These are phyloP conservation scores for Oreochromis grahami DNA, from an alignment of 2,797 vertebrate genomes.

Conservation along the genomic window DNA sequence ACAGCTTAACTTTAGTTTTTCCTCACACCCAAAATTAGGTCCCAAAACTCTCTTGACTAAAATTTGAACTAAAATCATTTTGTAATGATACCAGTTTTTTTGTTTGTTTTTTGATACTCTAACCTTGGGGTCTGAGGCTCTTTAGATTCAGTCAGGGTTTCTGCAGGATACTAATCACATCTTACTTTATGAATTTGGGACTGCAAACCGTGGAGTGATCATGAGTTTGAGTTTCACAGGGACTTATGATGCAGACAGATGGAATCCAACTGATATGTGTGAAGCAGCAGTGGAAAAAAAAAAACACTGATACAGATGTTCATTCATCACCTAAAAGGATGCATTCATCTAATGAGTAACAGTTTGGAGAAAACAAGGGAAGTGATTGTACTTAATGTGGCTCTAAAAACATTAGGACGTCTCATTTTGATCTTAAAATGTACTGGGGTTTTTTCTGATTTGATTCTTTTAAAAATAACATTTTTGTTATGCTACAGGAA, in stretches of 20 bases:
- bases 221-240: background rate
- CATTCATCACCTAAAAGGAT: background rate
- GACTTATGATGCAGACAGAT: background rate
- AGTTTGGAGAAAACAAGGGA: background rate
- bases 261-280: background rate
- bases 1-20: background rate
- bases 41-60: fast-evolving
- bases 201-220: background rate
- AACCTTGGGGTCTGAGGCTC: fast-evolving
- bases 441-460: fast-evolving
- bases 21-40: background rate
- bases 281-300: background rate
- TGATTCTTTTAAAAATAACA: background rate
- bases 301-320: background rate
- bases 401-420: background rate
- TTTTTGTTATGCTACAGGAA: background rate
- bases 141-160: background rate
- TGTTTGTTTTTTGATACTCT: background rate
- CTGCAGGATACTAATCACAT: background rate
- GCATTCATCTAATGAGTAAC: background rate
- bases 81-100: no score
- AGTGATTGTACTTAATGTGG: background rate
- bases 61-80: background rate
- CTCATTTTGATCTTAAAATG: background rate
- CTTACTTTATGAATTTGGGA: background rate